A percentile compares a stretch with the other conserved stretches of the same genome.
phyloP scores from a whole-genome alignment of 2,797 vertebrate species.

The Esox lucius region DNA sequence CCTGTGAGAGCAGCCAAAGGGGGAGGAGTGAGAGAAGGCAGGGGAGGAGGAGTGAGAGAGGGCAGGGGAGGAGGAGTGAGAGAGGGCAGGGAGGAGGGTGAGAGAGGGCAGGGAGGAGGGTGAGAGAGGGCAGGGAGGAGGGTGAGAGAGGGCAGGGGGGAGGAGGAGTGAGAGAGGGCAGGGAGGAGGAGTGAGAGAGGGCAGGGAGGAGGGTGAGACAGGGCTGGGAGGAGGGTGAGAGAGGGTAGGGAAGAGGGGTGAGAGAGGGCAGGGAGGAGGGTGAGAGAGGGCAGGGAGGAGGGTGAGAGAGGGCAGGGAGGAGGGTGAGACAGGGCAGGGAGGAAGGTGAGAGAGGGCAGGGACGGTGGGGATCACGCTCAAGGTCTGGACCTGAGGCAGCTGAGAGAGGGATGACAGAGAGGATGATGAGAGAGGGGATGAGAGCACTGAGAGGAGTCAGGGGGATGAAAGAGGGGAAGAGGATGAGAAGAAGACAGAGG shows the following conservation, averaged over 20 bases:
- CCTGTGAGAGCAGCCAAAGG: conserved; percentile 51
- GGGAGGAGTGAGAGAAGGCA: conserved; percentile 53
- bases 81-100: neutral
- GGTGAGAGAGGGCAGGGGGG: too few relatives aligned
- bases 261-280: conserved; percentile 46
- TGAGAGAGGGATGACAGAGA: neutral
- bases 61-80: conserved; percentile 54
- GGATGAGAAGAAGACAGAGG: conserved; percentile 30
- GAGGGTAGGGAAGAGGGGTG: conserved; percentile 41
- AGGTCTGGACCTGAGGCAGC: neutral
- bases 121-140: too few relatives aligned
- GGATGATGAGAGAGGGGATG: neutral
- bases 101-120: conserved; percentile 24
- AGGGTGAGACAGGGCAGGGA: neutral
- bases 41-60: conserved; percentile 46
- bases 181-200: too few relatives aligned
- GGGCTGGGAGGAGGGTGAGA: too few relatives aligned
- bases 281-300: conserved; percentile 55
- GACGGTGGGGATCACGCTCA: neutral
- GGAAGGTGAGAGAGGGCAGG: neutral
- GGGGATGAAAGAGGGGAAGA: neutral
- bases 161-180: too few relatives aligned
- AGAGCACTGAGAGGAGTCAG: neutral
- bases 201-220: too few relatives aligned
- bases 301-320: too few relatives aligned